Evolutionary conservation across 1,140 invertebrate genomes (phyloP).

Genomic region (Drosophila nigromelanica): DNA sequence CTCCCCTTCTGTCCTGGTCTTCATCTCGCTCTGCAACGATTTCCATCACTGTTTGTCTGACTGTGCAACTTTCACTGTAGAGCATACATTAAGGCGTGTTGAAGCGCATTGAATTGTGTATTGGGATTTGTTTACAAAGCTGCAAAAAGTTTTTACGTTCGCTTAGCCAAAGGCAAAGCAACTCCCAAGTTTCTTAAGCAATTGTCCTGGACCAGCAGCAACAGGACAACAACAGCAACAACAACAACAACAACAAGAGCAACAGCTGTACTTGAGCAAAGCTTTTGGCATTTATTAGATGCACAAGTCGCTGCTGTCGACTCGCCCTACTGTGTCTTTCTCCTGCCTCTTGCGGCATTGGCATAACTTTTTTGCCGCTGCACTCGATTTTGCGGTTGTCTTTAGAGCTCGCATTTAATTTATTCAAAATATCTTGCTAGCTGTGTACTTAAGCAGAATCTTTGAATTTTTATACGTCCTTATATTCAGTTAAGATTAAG

Average conservation of each 20-base stretch:
- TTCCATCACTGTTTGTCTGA: conserved; percentile 23
- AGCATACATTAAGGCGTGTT: conserved; percentile 80
- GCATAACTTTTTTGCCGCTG: conserved; percentile 67
- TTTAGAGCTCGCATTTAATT: conserved; percentile 49
- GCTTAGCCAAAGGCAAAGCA: conserved; percentile 74
- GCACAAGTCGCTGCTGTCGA: conserved; percentile 61
- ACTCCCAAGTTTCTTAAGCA: conserved; percentile 76
- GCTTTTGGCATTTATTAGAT: conserved; percentile 77
- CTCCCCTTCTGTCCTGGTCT: neutral
- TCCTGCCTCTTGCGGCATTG: conserved; percentile 29
- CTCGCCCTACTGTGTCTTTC: conserved; percentile 7
- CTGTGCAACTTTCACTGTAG: conserved; percentile 49
- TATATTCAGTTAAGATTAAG: neutral
- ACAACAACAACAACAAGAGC: neutral
- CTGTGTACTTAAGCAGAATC: conserved; percentile 17
- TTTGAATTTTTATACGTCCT: neutral
- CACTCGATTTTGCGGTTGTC: conserved; percentile 62
- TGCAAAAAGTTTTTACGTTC: conserved; percentile 80
- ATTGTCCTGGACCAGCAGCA: conserved; percentile 54
- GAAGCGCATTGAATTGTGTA: conserved; percentile 82
- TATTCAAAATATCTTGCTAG: conserved; percentile 63
- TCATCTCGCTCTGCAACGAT: conserved; percentile 11
- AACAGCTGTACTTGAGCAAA: conserved; percentile 19
- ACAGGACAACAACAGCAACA: conserved; percentile 10
- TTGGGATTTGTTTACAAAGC: conserved; percentile 82